Base-by-base conservation (phyloP, 2,113 vertebrate species). In the Cyrtonyx montezumae region DNA sequence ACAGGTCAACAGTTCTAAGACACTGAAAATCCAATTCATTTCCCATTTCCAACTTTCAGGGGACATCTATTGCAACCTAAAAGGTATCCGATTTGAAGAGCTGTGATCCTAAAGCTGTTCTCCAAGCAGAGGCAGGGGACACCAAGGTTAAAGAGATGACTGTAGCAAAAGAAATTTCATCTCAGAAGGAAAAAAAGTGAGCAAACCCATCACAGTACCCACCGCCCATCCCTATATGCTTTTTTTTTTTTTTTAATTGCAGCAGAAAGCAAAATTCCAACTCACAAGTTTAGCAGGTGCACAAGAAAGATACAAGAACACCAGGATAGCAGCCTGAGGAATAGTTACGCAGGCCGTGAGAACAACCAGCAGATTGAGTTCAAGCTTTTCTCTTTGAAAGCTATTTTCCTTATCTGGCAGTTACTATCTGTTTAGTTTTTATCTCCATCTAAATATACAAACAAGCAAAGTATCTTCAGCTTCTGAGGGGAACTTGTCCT, bases 1-100 rank as follows among this genome's bases (percentile, higher is more conserved):
- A 87, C 17, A 43, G 71, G 93, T 94, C 91, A 93, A 75, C 63
- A 70, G 75, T 77, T 90, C 34, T 65, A 88, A 91, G 71, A 63
- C 40, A 81, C 1, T 7, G 68, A 74, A 91, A 96, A 94, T 87
- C 69, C 77, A 94, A 95, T 87, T 94, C 37, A 91, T 79, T 94
- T 94, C 51, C 86, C 48, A 59, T 80, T 94, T 94, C 49, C 87
- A 90, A 21, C 84, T 91, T 89, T 61, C 79, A 91, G 34, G 30
- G 23, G 68, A 85, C 56, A 78, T 83, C 42, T 77, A 25, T 79
- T 88, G 91, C 68, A 51, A 59, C 67, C 75, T 92, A 78, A 87
- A 90, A 71, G 37, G 17, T 63, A 91, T 77, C 63, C 79, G 32
- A 63, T 91, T 79, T 70, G 25, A 91, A 89, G 79, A 92, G 59